A percentile compares a stretch with the other conserved stretches of the same genome.
Conservation (phyloP, 1,140 invertebrate genomes). For the Drosophila erecta region DNA sequence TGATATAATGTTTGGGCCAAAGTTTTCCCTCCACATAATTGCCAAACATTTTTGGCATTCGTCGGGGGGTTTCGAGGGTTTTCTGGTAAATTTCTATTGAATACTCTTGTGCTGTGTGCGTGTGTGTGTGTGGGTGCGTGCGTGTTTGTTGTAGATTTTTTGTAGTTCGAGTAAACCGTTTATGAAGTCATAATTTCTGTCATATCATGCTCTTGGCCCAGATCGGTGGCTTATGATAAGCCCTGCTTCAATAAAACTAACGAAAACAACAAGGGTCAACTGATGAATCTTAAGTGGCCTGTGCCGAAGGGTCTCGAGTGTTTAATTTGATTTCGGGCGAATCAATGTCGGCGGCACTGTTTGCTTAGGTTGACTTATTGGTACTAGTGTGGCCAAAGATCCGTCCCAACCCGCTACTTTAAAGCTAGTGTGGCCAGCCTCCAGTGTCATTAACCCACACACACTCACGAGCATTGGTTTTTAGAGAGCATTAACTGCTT, state of each 20-base stretch:
- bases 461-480: neutral
- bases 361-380: slow-evolving; percentile 17
- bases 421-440: slow-evolving; percentile 11
- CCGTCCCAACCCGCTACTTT: neutral
- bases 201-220: slow-evolving; percentile 61
- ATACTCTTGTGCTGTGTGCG: slow-evolving; percentile 21
- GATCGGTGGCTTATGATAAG: slow-evolving; percentile 70
- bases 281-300: slow-evolving; percentile 48
- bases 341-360: slow-evolving; percentile 19
- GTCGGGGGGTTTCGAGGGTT: slow-evolving; percentile 8
- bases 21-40: slow-evolving; percentile 66
- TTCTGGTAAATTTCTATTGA: slow-evolving; percentile 70
- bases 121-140: neutral
- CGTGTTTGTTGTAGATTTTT: slow-evolving; percentile 8
- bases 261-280: slow-evolving; percentile 24
- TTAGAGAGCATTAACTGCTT: slow-evolving; percentile 56
- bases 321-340: slow-evolving; percentile 61
- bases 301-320: slow-evolving; percentile 53
- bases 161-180: slow-evolving; percentile 47
- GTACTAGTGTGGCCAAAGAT: slow-evolving; percentile 3
- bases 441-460: slow-evolving; percentile 66
- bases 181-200: slow-evolving; percentile 81
- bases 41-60: slow-evolving; percentile 60
- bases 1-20: slow-evolving; percentile 48
- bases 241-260: slow-evolving; percentile 28